Evolutionary conservation across 2,113 vertebrate species (phyloP).

Genomic region (Eptesicus fuscus): DNA sequence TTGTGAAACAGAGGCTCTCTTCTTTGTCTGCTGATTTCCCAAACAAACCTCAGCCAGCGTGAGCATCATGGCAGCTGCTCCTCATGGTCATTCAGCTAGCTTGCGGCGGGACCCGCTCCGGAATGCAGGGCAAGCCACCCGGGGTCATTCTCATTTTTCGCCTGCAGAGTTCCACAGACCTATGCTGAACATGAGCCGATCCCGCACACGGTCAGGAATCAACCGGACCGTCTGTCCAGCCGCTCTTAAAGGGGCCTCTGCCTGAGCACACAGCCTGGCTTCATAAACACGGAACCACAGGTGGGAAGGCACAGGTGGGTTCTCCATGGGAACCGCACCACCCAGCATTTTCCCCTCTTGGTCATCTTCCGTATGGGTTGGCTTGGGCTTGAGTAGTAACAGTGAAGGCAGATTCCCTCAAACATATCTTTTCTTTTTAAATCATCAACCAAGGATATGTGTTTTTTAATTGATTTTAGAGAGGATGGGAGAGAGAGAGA

Average conservation of each 20-base stretch:
- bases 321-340: not conserved
- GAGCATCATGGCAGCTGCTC: not conserved
- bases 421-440: not conserved
- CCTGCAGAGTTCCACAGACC: not conserved
- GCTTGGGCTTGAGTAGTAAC: not conserved
- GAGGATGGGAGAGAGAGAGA: too few relatives aligned
- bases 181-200: conserved; percentile 1
- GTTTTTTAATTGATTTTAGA: not conserved
- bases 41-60: not conserved
- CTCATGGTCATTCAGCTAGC: not conserved
- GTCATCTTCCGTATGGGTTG: not conserved
- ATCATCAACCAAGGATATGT: not conserved
- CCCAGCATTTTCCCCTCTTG: not conserved
- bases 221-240: conserved; percentile 58
- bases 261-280: conserved; percentile 17
- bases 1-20: not conserved
- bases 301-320: not conserved
- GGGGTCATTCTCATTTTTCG: conserved; percentile 1
- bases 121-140: not conserved
- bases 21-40: not conserved
- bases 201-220: conserved; percentile 24
- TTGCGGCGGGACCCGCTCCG: not conserved
- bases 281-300: conserved; percentile 34
- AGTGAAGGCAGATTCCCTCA: not conserved
- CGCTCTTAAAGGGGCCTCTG: conserved; percentile 35